phyloP scores from a whole-genome alignment of 2,888 invertebrate species.

The Eilema sororculum region DNA sequence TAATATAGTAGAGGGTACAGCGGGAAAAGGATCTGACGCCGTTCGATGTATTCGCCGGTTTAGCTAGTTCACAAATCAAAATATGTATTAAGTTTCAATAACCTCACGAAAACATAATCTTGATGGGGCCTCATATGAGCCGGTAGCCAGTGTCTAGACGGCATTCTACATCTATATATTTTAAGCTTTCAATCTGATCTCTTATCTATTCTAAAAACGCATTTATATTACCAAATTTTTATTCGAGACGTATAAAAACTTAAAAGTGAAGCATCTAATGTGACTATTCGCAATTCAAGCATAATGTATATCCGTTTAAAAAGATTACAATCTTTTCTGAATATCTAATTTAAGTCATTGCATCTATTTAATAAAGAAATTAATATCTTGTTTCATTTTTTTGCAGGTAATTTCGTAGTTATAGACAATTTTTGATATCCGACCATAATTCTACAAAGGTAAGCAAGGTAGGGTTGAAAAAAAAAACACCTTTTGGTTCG shows the following conservation, averaged over 20 bases:
- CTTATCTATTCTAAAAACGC: neutral
- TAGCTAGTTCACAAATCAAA: too few species aligned
- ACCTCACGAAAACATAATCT: too few species aligned
- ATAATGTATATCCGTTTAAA: neutral
- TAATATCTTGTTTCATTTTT: conserved; percentile 39
- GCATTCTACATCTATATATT: neutral
- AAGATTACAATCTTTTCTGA: neutral
- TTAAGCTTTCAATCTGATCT: neutral
- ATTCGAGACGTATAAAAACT: neutral
- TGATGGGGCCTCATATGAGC: neutral
- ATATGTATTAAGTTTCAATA: too few species aligned
- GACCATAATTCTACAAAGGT: conserved; percentile 39
- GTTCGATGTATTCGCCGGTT: too few species aligned
- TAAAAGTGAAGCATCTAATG: neutral
- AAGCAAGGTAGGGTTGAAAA: conserved; percentile 22
- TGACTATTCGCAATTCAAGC: neutral
- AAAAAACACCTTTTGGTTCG: conserved; percentile 26
- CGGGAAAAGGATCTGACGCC: too few species aligned
- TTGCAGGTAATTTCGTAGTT: conserved; percentile 61
- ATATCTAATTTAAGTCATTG: neutral
- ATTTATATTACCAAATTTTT: neutral
- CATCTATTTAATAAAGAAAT: conserved; percentile 31
- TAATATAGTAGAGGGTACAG: too few species aligned
- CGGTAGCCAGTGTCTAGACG: neutral
- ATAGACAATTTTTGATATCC: conserved; percentile 51